Evolutionary conservation across 2,113 vertebrate species (phyloP), one percentile per base, ranked within the genome.

Genomic region (Himantopus leucocephalus): DNA sequence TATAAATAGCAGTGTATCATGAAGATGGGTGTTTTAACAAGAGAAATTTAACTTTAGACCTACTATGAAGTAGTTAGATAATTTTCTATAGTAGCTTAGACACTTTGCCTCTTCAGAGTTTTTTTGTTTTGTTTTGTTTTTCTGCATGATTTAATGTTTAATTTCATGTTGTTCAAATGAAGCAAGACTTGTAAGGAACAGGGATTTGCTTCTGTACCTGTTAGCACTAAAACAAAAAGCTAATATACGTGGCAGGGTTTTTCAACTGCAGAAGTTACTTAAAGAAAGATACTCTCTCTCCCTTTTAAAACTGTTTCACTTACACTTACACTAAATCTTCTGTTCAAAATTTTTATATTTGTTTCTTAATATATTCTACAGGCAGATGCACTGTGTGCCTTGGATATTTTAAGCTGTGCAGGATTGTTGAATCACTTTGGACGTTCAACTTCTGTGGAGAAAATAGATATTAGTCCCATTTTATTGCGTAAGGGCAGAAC

Each of bases 371-470:
- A 24, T 97, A 96, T 92, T 47, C 29, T 89, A 17, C 85, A 99
- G 99, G 98, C 98, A 81, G 99, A 99, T 94, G 98, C 99, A 37
- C 98, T 99, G 71, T 99, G 99, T 75, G 99, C 99, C 1, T 67
- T 99, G 97, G 99, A 99, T 97, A 95, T 99, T 92, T 98, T 99
- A 90, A 99, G 99, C 94, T 99, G 99, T 85, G 99, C 99, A 20
- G 99, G 99, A 83, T 96, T 99, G 45, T 64, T 99, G 63, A 99
- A 99, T 97, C 99, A 99, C 95, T 99, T 99, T 92, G 99, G 99
- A 66, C 99, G 98, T 70, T 99, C 99, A 53, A 16, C 96, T 67
- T 99, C 99, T 1, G 98, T 99, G 95, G 99, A 99, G 97, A 99
- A 98, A 96, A 98, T 99, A 88, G 99, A 99, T 92, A 99, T 99